Evolutionary conservation across 1,140 invertebrate genomes (phyloP), one percentile per base, ranked within the genome.

Genomic region (Heterodera schachtii): DNA sequence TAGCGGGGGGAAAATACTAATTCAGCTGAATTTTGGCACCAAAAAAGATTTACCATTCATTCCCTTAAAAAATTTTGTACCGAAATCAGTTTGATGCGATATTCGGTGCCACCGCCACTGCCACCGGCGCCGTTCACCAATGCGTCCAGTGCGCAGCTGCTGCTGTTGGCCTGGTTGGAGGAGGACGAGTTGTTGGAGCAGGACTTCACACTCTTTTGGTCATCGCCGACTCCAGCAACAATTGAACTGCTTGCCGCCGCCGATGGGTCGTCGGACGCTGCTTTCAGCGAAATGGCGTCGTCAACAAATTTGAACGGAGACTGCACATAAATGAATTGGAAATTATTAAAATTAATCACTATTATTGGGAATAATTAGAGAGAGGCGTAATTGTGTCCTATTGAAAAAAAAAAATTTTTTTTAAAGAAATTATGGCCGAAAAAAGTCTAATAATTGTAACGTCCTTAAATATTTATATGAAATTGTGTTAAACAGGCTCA

Each of bases 201-300:
- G 19, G 49, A 60, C n/a, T 85, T 75, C 19, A 66, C 31, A 47
- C 81, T 82, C 13, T 67, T 80, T n/a, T 80, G 79, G 46, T 85
- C 84, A 52, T 52, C 49, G 52, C 80, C 84, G 21, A 71, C 69
- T 41, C 79, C 84, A 9, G 81, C 70, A 13, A 87, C 69, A n/a
- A 85, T 69, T 46, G 84, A 85, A 67, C 86, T 87, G 69, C 86
- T 87, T 13, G 85, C 84, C 76, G 81, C 87, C 19, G 85, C 81
- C 8, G 49, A 52, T 80, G 70, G 77, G 41, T 19, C 31, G 78
- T 78, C 84, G 43, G 21, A 6, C 49, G 78, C 60, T 57, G 79
- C 85, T 66, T 70, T 77, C 52, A 82, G 73, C 43, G 87, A 82
- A 47, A 86, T 67, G 47, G 31, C 31, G 31, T 49, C 44, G 73